A percentile compares a stretch with the other conserved stretches of the same genome.
Evolutionary conservation across 2,888 invertebrate genomes (phyloP).

Genomic region (Alitta virens): DNA sequence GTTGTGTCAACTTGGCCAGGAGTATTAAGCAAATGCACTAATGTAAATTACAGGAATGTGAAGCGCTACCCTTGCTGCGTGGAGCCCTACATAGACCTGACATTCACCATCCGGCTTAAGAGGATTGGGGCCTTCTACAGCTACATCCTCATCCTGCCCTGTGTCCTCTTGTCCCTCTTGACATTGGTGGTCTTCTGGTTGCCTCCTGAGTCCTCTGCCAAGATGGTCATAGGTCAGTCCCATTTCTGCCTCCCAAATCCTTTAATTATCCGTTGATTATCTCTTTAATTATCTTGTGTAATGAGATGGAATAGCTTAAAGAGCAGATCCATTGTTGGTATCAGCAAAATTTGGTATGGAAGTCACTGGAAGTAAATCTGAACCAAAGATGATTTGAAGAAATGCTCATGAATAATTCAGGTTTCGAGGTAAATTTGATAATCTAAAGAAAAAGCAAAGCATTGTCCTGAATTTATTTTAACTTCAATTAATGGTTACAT

Average conservation of each 20-base stretch:
- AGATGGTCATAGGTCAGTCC: conserved; percentile 54
- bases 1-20: too few relatives aligned
- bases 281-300: too few relatives aligned
- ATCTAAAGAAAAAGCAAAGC: too few relatives aligned
- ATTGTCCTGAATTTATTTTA: too few relatives aligned
- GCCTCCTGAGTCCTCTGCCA: conserved; percentile 57
- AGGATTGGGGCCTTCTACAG: conserved; percentile 48
- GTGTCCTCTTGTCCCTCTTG: conserved; percentile 56
- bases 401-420: too few relatives aligned
- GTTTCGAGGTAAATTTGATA: too few relatives aligned
- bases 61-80: conserved; percentile 47
- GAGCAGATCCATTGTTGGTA: too few relatives aligned
- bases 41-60: conserved; percentile 26
- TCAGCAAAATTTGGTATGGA: background rate
- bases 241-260: background rate
- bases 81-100: conserved; percentile 50
- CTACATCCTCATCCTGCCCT: conserved; percentile 56
- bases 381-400: too few relatives aligned
- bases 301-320: too few relatives aligned
- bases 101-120: conserved; percentile 41
- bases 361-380: background rate
- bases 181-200: conserved; percentile 58
- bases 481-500: too few relatives aligned
- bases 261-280: background rate
- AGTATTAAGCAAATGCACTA: too few relatives aligned